Evolutionary conservation across 2,888 invertebrate genomes (phyloP).

Genomic region (Meganola albula): DNA sequence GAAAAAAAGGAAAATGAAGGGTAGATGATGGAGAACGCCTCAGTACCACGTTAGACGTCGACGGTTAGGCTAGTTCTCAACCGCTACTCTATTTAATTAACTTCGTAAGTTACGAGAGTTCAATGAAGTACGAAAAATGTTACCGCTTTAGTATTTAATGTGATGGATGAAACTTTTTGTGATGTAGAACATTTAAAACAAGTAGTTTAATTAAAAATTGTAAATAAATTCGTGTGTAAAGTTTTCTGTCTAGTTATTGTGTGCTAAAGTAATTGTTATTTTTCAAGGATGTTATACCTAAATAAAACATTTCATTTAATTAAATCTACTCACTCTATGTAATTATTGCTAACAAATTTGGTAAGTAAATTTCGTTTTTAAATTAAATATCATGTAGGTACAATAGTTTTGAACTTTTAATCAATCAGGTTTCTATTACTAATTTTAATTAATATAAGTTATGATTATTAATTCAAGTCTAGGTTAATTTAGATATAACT

Average conservation of each 20-base stretch:
- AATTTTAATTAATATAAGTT: too few relatives aligned
- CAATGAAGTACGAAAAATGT: constrained; percentile 26
- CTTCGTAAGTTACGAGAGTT: constrained; percentile 51
- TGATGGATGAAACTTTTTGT: constrained; percentile 14
- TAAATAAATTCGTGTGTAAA: constrained; percentile 19
- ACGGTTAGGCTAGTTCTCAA: constrained; percentile 35
- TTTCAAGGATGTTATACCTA: too few relatives aligned
- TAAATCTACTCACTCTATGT: too few relatives aligned
- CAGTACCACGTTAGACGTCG: constrained; percentile 58
- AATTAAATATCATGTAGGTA: too few relatives aligned
- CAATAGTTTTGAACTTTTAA: too few relatives aligned
- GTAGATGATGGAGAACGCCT: constrained; percentile 41
- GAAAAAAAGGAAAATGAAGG: constrained; percentile 53
- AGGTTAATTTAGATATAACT: too few relatives aligned
- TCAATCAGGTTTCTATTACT: too few relatives aligned
- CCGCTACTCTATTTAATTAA: constrained; percentile 19
- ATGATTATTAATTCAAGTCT: too few relatives aligned
- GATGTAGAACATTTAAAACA: constrained; percentile 11
- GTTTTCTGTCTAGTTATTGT: constrained; percentile 15
- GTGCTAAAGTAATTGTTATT: constrained; percentile 17
- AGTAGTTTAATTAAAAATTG: too few relatives aligned
- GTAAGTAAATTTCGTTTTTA: too few relatives aligned
- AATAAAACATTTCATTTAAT: too few relatives aligned
- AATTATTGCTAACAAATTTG: too few relatives aligned
- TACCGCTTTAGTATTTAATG: constrained; percentile 12